A percentile compares a stretch with the other conserved stretches of the same genome.
These are phyloP conservation scores for Poeciliopsis turrubarensis DNA, from an alignment of 2,113 vertebrate genomes.

Conservation along the genomic window DNA sequence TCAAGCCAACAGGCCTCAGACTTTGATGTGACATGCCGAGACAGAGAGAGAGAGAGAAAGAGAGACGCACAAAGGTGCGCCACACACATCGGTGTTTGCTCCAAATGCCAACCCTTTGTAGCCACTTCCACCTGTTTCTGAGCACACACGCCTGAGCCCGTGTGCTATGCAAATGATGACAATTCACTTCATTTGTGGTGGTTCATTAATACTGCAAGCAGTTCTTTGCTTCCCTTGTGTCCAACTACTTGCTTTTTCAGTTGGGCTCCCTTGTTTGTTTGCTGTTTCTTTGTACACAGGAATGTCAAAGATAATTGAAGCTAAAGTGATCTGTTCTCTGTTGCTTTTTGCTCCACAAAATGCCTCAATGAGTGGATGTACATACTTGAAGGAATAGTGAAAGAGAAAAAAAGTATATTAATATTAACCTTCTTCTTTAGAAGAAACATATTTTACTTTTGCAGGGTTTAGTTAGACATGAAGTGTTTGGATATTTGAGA, in stretches of 20 bases:
- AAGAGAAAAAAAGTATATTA: background rate
- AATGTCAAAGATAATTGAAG: slow-evolving; percentile 52
- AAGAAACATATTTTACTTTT: background rate
- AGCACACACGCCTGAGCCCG: slow-evolving; percentile 13
- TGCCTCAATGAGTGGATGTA: background rate
- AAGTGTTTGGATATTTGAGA: too few relatives aligned
- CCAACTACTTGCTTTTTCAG: slow-evolving; percentile 60
- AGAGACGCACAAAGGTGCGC: slow-evolving; percentile 55
- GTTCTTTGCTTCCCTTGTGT: slow-evolving; percentile 83
- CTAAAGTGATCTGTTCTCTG: background rate
- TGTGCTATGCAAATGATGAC: slow-evolving; percentile 35
- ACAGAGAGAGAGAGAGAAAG: slow-evolving; percentile 32
- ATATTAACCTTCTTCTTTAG: too few relatives aligned
- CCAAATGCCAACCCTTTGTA: slow-evolving; percentile 41
- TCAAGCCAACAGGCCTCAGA: slow-evolving; percentile 86
- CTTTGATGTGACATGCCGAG: slow-evolving; percentile 86
- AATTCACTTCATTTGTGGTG: slow-evolving; percentile 66
- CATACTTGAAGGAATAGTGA: background rate
- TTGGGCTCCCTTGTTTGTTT: slow-evolving; percentile 63
- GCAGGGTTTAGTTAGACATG: too few relatives aligned
- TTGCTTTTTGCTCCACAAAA: background rate
- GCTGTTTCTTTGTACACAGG: slow-evolving; percentile 42
- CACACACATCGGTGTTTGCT: slow-evolving; percentile 59
- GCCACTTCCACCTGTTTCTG: slow-evolving; percentile 57
- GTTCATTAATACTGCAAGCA: slow-evolving; percentile 87